A percentile compares a stretch with the other conserved stretches of the same genome.
phyloP scores from a whole-genome alignment of 2,888 invertebrate species.

The Morpho achilles region DNA sequence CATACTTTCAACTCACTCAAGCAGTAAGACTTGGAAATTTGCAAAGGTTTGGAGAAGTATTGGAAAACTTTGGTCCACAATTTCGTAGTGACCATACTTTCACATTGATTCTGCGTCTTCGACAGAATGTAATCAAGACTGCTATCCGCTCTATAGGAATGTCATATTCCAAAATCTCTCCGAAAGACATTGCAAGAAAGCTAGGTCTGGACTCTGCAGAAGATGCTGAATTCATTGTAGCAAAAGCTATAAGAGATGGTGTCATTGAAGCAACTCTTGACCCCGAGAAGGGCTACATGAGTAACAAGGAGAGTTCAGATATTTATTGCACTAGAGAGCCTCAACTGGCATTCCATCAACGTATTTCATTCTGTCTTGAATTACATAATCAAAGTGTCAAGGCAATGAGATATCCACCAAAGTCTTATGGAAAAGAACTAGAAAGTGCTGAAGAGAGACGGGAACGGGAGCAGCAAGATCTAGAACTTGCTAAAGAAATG shows the following conservation, averaged over 20 bases:
- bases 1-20: conserved; percentile 98
- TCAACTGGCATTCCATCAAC: conserved; percentile 96
- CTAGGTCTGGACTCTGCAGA: conserved; percentile 96
- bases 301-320: conserved; percentile 98
- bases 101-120: conserved; percentile 94
- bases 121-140: conserved; percentile 99
- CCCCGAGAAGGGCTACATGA: conserved; percentile 97
- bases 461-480: conserved; percentile 97
- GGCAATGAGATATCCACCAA: conserved; percentile 99
- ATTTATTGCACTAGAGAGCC: conserved; percentile 98
- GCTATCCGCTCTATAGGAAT: conserved; percentile 97
- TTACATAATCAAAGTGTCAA: conserved; percentile 99
- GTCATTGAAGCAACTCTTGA: conserved; percentile 98
- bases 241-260: conserved; percentile 98
- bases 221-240: conserved; percentile 99
- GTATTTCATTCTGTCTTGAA: conserved; percentile 98
- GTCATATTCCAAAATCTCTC: conserved; percentile 97
- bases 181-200: conserved; percentile 96
- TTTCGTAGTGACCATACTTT: conserved; percentile 97
- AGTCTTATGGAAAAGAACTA: conserved; percentile 98
- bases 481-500: conserved; percentile 99
- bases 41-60: conserved; percentile 94
- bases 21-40: conserved; percentile 97
- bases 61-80: conserved; percentile 93
- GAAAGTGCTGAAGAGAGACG: conserved; percentile 98